Conservation (phyloP, 2,888 invertebrate species). For the Phaonia tiefii region DNA sequence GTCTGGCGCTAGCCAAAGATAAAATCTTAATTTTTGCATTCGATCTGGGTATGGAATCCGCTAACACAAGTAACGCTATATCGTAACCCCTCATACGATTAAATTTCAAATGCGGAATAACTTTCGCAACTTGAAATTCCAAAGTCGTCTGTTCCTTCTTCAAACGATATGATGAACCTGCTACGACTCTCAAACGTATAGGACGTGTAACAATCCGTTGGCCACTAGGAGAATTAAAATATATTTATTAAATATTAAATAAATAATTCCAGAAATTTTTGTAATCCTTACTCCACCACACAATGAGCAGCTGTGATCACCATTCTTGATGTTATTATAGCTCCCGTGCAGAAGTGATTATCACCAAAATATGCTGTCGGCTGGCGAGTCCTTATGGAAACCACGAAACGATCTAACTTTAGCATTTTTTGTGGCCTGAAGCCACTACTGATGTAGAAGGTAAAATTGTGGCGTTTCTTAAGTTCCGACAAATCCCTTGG, state of each 20-base stretch:
- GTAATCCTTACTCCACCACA: slow-evolving; percentile 58
- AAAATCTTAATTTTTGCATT: slow-evolving; percentile 48
- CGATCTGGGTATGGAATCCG: slow-evolving; percentile 40
- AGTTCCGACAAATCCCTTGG: background rate
- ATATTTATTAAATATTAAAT: too few relatives aligned
- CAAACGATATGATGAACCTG: slow-evolving; percentile 61
- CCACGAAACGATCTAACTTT: slow-evolving; percentile 50
- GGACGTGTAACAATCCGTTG: slow-evolving; percentile 53
- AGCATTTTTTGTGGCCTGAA: slow-evolving; percentile 27
- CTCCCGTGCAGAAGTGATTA: slow-evolving; percentile 69
- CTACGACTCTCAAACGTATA: slow-evolving; percentile 59
- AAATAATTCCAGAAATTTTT: background rate
- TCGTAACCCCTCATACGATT: slow-evolving; percentile 55
- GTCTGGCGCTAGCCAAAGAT: background rate
- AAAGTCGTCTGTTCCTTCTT: background rate
- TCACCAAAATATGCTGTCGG: slow-evolving; percentile 66
- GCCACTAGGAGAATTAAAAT: background rate
- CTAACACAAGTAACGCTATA: slow-evolving; percentile 67
- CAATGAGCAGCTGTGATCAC: slow-evolving; percentile 69
- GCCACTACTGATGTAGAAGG: slow-evolving; percentile 42
- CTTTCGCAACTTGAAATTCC: slow-evolving; percentile 44
- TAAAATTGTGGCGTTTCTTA: too few relatives aligned
- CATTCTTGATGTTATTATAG: slow-evolving; percentile 57
- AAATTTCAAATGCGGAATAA: slow-evolving; percentile 58
- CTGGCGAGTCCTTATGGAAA: slow-evolving; percentile 65